phyloP scores from a whole-genome alignment of 2,113 vertebrate genomes.

The Balaenoptera acutorostrata region DNA sequence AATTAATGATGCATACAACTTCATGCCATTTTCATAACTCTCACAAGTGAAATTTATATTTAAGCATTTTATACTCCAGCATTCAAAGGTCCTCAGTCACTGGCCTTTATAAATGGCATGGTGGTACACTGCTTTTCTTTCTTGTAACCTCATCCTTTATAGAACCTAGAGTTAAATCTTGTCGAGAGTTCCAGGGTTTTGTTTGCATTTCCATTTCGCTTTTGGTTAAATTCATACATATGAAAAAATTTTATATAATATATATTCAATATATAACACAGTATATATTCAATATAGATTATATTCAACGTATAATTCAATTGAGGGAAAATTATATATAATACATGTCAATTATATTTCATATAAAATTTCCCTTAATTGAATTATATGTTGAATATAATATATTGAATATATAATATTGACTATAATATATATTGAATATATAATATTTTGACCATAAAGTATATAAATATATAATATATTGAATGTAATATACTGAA shows the following conservation, averaged over 20 bases:
- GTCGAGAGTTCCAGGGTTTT: not conserved
- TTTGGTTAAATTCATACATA: not conserved
- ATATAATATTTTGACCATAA: not conserved
- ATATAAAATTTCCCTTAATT: not conserved
- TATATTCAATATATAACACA: not conserved
- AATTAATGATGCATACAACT: not conserved
- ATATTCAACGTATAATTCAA: not conserved
- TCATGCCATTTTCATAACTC: not conserved
- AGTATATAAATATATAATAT: not conserved
- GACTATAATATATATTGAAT: not conserved
- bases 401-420: not conserved
- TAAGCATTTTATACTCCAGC: not conserved
- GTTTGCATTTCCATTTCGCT: not conserved
- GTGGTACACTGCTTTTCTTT: not conserved
- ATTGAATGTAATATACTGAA: not conserved
- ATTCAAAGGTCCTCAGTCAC: not conserved
- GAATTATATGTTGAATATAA: not conserved
- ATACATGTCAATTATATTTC: not conserved
- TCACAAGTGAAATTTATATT: not conserved
- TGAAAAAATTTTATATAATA: not conserved
- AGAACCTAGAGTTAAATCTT: not conserved
- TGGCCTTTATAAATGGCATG: not conserved
- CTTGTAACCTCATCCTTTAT: not conserved
- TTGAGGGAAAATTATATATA: not conserved
- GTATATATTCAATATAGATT: not conserved